Conservation (phyloP, 1,140 invertebrate species). For the Paraescarpia echinospica region DNA sequence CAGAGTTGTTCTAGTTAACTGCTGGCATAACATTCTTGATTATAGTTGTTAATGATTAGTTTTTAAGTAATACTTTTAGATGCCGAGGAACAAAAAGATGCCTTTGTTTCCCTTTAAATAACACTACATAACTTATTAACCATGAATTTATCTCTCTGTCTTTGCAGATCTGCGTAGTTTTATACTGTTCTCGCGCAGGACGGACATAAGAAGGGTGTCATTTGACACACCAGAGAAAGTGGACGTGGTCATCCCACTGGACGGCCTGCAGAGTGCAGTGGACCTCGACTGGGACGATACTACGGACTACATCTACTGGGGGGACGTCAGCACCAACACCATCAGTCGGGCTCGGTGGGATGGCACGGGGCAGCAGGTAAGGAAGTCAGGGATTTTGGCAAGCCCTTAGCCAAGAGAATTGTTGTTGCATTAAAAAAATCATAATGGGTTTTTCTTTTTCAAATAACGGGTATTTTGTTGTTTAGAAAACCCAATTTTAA, state of each 20-base stretch:
- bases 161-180: conserved; percentile 70
- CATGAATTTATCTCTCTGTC: background rate
- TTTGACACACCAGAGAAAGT: conserved; percentile 70
- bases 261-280: conserved; percentile 65
- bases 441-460: too few relatives aligned
- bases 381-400: conserved; percentile 52
- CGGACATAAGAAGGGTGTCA: conserved; percentile 69
- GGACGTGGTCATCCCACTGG: conserved; percentile 62
- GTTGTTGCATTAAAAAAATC: too few relatives aligned
- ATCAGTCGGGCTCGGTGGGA: conserved; percentile 78
- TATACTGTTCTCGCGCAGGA: conserved; percentile 77
- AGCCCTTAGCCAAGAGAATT: too few relatives aligned
- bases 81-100: too few relatives aligned
- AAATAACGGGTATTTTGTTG: too few relatives aligned
- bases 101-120: too few relatives aligned
- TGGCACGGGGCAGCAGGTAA: conserved; percentile 69
- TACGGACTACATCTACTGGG: conserved; percentile 83
- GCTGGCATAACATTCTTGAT: too few relatives aligned
- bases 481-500: too few relatives aligned
- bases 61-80: too few relatives aligned
- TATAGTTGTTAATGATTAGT: too few relatives aligned
- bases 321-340: conserved; percentile 77
- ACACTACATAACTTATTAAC: too few relatives aligned
- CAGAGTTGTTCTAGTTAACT: too few relatives aligned
- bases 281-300: conserved; percentile 84